Conservation (phyloP, 2,797 vertebrate species). For the Silurus lanzhouensis region DNA sequence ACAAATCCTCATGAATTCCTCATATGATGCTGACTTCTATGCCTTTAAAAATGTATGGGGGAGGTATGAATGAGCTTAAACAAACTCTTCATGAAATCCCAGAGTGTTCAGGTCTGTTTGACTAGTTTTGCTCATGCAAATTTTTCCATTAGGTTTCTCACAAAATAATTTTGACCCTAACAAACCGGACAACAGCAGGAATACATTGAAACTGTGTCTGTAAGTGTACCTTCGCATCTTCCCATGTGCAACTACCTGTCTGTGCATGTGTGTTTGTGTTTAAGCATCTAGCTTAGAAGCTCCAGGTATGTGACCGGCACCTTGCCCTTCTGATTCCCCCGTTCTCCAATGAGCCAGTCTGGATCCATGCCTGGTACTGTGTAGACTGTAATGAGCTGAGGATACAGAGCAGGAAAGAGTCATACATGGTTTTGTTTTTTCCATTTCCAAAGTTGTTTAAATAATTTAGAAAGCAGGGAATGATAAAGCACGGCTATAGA, state of each 20-base stretch:
- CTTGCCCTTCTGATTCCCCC: constrained; percentile 94
- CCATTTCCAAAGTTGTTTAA: neutral
- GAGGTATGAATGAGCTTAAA: constrained; percentile 18
- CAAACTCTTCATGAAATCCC: constrained; percentile 37
- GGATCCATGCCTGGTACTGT: constrained; percentile 97
- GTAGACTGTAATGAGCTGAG: constrained; percentile 93
- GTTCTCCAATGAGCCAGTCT: constrained; percentile 93
- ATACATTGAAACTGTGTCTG: constrained; percentile 2
- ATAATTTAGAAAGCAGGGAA: neutral
- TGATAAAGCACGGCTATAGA: neutral
- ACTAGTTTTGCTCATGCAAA: constrained; percentile 52
- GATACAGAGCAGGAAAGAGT: neutral
- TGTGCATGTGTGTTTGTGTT: constrained; percentile 13
- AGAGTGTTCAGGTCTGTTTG: constrained; percentile 48
- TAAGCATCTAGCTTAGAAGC: constrained; percentile 85
- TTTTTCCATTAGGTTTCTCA: neutral
- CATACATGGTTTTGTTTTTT: neutral
- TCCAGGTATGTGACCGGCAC: constrained; percentile 97
- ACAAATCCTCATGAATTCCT: neutral
- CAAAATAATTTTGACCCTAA: constrained; percentile 5
- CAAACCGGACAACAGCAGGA: constrained; percentile 12
- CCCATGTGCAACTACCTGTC: constrained; percentile 24
- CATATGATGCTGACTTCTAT: neutral
- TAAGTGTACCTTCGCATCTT: constrained; percentile 17
- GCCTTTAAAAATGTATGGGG: neutral